phyloP scores from a whole-genome alignment of 2,888 invertebrate genomes.

The Holacanthella duospinosa region DNA sequence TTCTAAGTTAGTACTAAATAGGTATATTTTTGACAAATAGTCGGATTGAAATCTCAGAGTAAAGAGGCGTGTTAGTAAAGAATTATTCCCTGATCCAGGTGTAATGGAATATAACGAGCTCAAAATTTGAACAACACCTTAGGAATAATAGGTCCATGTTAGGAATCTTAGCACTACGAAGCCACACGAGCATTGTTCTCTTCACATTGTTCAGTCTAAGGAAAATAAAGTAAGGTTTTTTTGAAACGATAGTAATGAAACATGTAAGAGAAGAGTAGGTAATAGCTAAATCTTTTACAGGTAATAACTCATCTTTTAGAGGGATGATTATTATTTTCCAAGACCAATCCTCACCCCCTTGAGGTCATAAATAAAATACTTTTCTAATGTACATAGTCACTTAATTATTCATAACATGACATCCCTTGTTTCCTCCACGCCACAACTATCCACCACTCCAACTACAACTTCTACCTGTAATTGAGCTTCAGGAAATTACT shows the following conservation, averaged over 20 bases:
- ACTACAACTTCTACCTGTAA: no score
- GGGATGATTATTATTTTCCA: conserved; percentile 1
- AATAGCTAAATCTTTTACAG: conserved; percentile 8
- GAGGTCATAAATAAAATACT: conserved; percentile 5
- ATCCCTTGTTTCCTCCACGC: neutral
- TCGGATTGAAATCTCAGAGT: no score
- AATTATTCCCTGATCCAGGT: neutral
- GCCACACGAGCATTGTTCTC: neutral
- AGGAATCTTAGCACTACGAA: neutral
- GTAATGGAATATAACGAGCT: neutral
- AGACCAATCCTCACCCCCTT: conserved; percentile 6
- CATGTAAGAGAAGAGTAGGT: neutral
- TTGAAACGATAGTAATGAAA: neutral
- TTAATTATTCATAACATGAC: conserved; percentile 5
- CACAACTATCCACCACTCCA: neutral
- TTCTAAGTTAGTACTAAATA: no score
- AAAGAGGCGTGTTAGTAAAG: neutral
- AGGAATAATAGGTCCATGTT: neutral
- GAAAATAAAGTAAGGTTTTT: neutral
- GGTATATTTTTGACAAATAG: no score
- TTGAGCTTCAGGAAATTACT: neutral
- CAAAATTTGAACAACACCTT: neutral
- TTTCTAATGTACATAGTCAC: conserved; percentile 1
- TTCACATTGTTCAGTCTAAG: neutral
- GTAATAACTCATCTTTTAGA: conserved; percentile 6